Conservation (phyloP, 2,113 vertebrate genomes). For the Nyctibius bracteatus region DNA sequence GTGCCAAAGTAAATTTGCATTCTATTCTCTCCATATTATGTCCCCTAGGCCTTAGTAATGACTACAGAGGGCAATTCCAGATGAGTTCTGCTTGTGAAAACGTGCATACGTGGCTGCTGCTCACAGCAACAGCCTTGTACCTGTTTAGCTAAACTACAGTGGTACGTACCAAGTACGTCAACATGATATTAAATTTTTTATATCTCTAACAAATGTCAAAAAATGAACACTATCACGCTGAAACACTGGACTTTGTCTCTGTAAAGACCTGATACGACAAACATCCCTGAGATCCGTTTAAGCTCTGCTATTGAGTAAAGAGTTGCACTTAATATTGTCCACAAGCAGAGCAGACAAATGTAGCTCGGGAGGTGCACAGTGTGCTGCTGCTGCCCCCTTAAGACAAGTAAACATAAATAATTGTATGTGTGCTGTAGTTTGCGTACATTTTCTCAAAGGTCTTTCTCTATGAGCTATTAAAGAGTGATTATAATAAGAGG, state of each 20-base stretch:
- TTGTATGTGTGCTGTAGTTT: not conserved
- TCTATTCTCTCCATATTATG: constrained; percentile 16
- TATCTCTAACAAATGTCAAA: constrained; percentile 36
- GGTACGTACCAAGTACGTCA: not conserved
- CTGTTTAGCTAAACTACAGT: constrained; percentile 3
- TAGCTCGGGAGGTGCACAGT: not conserved
- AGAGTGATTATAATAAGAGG: not conserved
- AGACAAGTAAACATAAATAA: constrained; percentile 73
- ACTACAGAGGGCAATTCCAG: constrained; percentile 12
- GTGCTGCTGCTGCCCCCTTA: constrained; percentile 75
- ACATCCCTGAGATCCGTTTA: constrained; percentile 33
- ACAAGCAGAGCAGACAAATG: not conserved
- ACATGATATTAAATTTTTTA: constrained; percentile 2
- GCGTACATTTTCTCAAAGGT: not conserved
- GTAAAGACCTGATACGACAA: constrained; percentile 23
- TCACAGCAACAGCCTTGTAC: not conserved
- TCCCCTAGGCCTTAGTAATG: not conserved
- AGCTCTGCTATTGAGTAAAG: constrained; percentile 28
- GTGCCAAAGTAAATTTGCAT: constrained; percentile 1
- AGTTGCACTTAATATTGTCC: constrained; percentile 47
- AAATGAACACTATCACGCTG: not conserved
- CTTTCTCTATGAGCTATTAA: not conserved
- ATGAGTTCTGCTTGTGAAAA: constrained; percentile 25
- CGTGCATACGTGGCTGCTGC: not conserved
- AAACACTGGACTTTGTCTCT: constrained; percentile 43